A percentile compares a stretch with the other conserved stretches of the same genome.
phyloP scores from a whole-genome alignment of 2,888 invertebrate species.

The Trachelus troglodyta region DNA sequence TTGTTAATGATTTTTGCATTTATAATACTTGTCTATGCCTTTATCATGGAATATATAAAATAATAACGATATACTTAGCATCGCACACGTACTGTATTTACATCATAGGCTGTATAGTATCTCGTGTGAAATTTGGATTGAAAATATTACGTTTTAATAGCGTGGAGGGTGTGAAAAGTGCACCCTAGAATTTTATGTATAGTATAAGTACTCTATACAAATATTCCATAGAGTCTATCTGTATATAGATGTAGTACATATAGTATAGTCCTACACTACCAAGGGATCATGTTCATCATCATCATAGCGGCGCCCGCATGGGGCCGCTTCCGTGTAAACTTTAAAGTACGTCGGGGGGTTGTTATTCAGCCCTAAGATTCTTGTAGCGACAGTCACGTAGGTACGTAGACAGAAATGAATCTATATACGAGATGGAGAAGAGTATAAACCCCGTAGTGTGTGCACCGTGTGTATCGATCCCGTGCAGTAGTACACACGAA shows the following conservation, averaged over 20 bases:
- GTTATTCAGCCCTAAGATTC: background rate
- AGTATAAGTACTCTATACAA: background rate
- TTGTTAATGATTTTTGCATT: background rate
- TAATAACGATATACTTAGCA: background rate
- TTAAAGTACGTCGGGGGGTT: background rate
- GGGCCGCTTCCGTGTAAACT: background rate
- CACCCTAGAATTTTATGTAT: background rate
- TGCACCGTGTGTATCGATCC: constrained; percentile 54
- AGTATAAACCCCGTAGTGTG: background rate
- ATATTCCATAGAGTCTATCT: background rate
- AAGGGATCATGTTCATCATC: background rate
- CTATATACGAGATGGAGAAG: background rate
- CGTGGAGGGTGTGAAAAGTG: background rate
- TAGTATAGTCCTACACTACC: background rate
- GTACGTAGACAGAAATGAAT: background rate
- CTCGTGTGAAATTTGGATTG: background rate
- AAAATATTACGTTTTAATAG: background rate
- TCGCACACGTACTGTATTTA: background rate
- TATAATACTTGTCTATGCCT: background rate
- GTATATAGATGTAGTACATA: background rate
- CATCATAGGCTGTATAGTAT: background rate
- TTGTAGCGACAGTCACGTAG: background rate
- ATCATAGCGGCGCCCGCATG: constrained; percentile 6
- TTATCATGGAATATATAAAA: background rate
- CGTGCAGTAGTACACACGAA: constrained; percentile 49